These are phyloP conservation scores for Arion vulgaris DNA, from an alignment of 1,140 invertebrate species.

Conservation along the genomic window DNA sequence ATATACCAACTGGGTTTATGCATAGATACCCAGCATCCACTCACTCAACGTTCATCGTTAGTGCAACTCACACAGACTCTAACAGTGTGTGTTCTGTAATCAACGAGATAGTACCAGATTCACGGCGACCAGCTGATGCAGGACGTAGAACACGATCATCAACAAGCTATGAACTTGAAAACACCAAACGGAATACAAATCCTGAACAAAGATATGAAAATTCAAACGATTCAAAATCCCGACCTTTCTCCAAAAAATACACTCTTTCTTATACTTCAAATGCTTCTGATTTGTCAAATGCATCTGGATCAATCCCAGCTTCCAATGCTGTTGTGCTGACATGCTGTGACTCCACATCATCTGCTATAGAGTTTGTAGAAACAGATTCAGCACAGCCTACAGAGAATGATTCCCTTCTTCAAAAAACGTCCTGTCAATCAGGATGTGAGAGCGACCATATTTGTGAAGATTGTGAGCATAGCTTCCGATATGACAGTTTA, in stretches of 20 bases:
- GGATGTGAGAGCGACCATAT: neutral
- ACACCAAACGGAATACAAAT: neutral
- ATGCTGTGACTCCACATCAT: neutral
- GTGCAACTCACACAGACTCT: neutral
- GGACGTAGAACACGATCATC: neutral
- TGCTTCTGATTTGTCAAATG: neutral
- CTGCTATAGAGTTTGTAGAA: neutral
- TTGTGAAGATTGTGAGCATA: conserved; percentile 19
- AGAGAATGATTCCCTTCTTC: conserved; percentile 13
- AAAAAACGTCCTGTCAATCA: neutral
- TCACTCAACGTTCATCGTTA: neutral
- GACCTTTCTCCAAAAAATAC: neutral
- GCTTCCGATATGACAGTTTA: conserved; percentile 14
- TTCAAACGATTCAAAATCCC: neutral
- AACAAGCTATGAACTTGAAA: neutral
- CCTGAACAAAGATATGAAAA: neutral
- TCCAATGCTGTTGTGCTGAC: neutral
- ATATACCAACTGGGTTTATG: neutral
- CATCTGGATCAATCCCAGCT: neutral
- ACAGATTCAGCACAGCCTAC: neutral
- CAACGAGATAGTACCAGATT: neutral
- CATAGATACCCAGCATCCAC: neutral
- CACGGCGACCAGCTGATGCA: neutral
- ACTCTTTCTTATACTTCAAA: neutral
- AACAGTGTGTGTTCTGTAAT: conserved; percentile 5